phyloP scores from a whole-genome alignment of 2,888 invertebrate species.

The Megamerina dolium region DNA sequence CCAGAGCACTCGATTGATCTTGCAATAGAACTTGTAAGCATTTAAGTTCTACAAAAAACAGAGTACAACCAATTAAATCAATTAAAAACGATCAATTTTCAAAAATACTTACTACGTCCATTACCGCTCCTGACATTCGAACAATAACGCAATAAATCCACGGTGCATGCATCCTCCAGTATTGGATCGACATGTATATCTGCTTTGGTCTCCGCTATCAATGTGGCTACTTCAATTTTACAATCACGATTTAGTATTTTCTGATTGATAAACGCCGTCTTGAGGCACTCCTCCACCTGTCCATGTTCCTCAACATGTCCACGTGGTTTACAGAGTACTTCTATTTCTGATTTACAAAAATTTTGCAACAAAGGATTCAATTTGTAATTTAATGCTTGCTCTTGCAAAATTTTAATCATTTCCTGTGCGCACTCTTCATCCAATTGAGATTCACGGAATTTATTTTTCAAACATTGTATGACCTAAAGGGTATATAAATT shows the following conservation, averaged over 20 bases:
- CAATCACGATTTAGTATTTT: conserved; percentile 70
- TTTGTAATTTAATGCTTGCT: conserved; percentile 85
- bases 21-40: conserved; percentile 67
- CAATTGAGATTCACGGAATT: conserved; percentile 69
- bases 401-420: conserved; percentile 73
- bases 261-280: conserved; percentile 69
- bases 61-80: neutral
- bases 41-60: conserved; percentile 65
- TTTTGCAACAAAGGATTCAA: conserved; percentile 81
- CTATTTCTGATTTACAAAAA: conserved; percentile 70
- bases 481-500: conserved; percentile 37
- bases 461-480: conserved; percentile 74
- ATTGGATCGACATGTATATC: conserved; percentile 95
- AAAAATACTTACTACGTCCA: conserved; percentile 71
- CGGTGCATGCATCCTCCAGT: conserved; percentile 78
- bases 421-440: conserved; percentile 74
- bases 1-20: conserved; percentile 64
- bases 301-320: conserved; percentile 48
- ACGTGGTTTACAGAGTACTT: conserved; percentile 55
- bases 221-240: conserved; percentile 75
- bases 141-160: conserved; percentile 77
- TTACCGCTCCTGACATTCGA: conserved; percentile 77
- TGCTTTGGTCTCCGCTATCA: conserved; percentile 83
- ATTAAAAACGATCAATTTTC: too few species aligned
- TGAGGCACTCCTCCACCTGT: conserved; percentile 82